Percentiles rank a stretch among this genome's conserved stretches.
Conservation (phyloP, 2,113 vertebrate genomes). For the Macheiramphus alcinus region DNA sequence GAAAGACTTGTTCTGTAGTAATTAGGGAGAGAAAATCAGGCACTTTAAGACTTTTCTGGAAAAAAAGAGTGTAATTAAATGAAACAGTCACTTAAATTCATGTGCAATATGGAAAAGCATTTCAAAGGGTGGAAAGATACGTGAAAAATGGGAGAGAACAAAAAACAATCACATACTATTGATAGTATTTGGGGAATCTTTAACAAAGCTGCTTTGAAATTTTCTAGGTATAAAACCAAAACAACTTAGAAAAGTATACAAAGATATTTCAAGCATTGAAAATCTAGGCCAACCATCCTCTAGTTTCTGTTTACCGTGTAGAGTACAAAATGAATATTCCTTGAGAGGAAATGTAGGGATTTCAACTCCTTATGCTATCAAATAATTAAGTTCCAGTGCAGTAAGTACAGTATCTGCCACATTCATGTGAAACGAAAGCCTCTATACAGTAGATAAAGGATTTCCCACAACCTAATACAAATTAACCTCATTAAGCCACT, state of each 20-base stretch:
- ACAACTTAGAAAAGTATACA: not conserved
- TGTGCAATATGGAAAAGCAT: not conserved
- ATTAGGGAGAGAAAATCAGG: constrained; percentile 32
- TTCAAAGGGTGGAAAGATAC: not conserved
- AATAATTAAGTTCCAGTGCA: constrained; percentile 24
- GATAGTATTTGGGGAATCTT: not conserved
- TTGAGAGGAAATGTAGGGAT: not conserved
- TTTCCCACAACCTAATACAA: constrained; percentile 3
- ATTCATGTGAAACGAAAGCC: not conserved
- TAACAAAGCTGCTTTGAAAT: not conserved
- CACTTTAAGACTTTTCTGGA: constrained; percentile 7
- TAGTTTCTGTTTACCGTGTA: not conserved
- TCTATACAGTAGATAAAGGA: not conserved
- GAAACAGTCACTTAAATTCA: constrained; percentile 17
- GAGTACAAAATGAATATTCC: not conserved
- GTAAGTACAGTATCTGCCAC: constrained; percentile 1
- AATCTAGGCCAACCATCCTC: not conserved
- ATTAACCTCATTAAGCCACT: constrained; percentile 19
- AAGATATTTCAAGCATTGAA: not conserved
- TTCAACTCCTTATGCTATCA: constrained; percentile 19
- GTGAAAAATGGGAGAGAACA: not conserved
- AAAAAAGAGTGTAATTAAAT: constrained; percentile 51
- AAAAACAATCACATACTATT: not conserved
- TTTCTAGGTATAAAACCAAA: not conserved
- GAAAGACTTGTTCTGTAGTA: constrained; percentile 26